These are phyloP conservation scores for Smittia aterrima DNA, from an alignment of 2,888 invertebrate genomes.

Conservation along the genomic window DNA sequence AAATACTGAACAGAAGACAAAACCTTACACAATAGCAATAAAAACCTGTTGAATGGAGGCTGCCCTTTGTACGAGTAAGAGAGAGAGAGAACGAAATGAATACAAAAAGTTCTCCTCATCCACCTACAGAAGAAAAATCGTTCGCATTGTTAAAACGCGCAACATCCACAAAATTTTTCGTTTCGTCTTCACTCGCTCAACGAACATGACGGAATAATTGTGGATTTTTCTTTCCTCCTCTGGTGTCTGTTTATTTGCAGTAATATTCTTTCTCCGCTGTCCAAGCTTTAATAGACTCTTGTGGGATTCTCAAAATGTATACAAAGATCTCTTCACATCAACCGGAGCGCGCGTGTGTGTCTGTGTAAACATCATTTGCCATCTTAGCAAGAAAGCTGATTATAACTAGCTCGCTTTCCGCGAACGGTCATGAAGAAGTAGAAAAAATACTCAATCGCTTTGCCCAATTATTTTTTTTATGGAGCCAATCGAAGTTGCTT, in stretches of 20 bases:
- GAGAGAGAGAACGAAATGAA: not conserved
- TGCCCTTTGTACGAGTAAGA: not conserved
- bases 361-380: conserved; percentile 11
- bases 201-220: not conserved
- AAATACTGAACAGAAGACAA: not conserved
- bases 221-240: not conserved
- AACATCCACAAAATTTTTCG: not conserved
- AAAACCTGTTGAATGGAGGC: not conserved
- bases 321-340: not conserved
- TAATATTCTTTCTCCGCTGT: not conserved
- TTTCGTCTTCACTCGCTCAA: too few species aligned
- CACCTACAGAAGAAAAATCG: not conserved
- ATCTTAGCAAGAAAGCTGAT: not conserved
- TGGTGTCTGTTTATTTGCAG: not conserved
- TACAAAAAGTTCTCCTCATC: not conserved
- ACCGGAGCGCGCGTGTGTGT: not conserved
- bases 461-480: not conserved
- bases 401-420: not conserved
- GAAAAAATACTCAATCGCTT: not conserved
- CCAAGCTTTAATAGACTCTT: conserved; percentile 13
- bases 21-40: not conserved
- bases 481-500: not conserved
- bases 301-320: conserved; percentile 1
- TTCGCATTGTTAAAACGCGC: not conserved
- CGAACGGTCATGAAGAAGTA: not conserved